Evolutionary conservation across 2,113 vertebrate genomes (phyloP), one percentile per base, ranked within the genome.

Genomic region (Ciconia boyciana): DNA sequence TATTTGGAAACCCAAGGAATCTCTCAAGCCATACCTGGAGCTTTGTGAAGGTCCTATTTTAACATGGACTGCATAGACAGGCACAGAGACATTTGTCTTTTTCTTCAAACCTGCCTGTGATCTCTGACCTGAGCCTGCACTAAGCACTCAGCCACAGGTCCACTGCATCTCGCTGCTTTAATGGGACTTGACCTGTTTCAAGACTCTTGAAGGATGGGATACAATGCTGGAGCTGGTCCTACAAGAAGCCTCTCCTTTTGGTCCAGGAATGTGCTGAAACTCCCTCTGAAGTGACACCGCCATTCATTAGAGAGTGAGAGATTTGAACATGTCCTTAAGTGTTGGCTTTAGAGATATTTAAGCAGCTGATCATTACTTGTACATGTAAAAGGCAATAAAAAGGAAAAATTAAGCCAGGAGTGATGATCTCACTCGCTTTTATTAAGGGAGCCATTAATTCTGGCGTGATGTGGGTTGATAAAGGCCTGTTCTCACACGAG

Each of bases 321-420:
- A 69, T 82, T 14, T 79, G 69, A 82, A 79, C 91, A 49, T 29
- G 57, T 87, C 95, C 72, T 46, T 69, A 83, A 96, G 31, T 76
- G 81, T 82, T 85, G 87, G 93, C 91, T 87, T 64, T 80, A 78
- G 94, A 89, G 83, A 58, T 79, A 52, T 92, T 94, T 94, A 93
- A 97, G 91, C 77, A 89, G 89, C 89, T 85, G 95, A 96, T 92
- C 96, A 66, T 95, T 94, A 94, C 90, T 92, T 90, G 72, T 89
- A 75, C 85, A 36, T 70, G 85, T 90, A 83, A 93, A 89, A 96
- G 66, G 88, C 88, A 94, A 90, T 95, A 89, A 94, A 96, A 89
- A 91, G 90, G 92, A 82, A 84, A 82, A 93, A 94, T 84, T 93
- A 92, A 74, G 83, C 70, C 80, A 94, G 87, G 95, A 95, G 81